These are phyloP conservation scores for Aquatica leii DNA, from an alignment of 2,888 invertebrate species.

Conservation along the genomic window DNA sequence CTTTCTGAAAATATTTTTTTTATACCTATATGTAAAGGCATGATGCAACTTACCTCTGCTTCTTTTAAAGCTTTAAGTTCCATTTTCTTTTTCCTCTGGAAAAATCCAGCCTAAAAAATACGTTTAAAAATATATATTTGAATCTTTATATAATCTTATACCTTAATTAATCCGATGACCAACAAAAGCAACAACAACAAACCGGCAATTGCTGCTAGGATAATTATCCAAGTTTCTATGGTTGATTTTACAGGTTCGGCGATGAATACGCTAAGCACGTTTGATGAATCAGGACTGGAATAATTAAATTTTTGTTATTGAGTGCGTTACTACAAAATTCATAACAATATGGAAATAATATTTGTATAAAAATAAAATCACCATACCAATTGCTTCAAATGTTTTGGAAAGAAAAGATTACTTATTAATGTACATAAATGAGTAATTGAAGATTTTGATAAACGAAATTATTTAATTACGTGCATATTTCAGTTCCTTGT, in stretches of 20 bases:
- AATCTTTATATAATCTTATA: constrained; percentile 25
- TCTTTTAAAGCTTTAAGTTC: constrained; percentile 60
- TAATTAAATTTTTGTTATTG: constrained; percentile 20
- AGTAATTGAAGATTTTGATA: too few relatives aligned
- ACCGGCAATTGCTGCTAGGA: constrained; percentile 60
- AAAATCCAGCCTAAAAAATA: constrained; percentile 61
- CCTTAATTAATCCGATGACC: constrained; percentile 56
- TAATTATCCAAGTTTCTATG: constrained; percentile 60
- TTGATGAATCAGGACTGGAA: constrained; percentile 46
- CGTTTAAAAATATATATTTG: constrained; percentile 15
- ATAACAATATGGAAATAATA: too few relatives aligned
- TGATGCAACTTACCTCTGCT: constrained; percentile 54
- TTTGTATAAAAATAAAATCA: too few relatives aligned
- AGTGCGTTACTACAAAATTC: neutral
- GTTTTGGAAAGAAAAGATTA: too few relatives aligned
- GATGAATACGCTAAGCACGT: constrained; percentile 56
- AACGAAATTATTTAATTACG: too few relatives aligned
- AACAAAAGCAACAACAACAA: constrained; percentile 58
- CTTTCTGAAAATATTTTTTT: too few relatives aligned
- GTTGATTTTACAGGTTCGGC: constrained; percentile 48
- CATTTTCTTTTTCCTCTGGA: constrained; percentile 61
- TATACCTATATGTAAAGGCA: too few relatives aligned
- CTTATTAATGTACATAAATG: too few relatives aligned
- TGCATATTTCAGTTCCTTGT: too few relatives aligned
- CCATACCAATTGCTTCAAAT: too few relatives aligned